Base-by-base conservation (phyloP, 2,113 vertebrate species). In the Cavia aperea region DNA sequence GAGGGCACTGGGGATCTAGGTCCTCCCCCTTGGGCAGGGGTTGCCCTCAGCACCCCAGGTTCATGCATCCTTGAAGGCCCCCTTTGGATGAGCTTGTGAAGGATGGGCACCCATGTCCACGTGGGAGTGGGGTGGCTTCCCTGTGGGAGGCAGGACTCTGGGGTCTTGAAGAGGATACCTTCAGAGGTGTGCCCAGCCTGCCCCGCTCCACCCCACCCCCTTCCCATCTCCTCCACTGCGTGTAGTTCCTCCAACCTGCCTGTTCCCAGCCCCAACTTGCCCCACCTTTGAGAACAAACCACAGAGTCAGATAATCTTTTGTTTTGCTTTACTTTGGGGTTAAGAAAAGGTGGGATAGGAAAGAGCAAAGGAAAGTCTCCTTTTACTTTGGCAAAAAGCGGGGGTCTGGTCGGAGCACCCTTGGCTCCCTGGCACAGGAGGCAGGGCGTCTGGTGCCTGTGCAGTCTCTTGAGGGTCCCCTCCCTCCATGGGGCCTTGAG, bases 291-390 rank as follows among this genome's bases (percentile, higher is more conserved):
- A 62, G 86, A 68, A 92, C 83, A 96, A 91, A 93, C 9, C 83
- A 93, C 90, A 46, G 1, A 89, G 79, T 51, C 91, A 79, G 79
- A 84, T 63, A 0, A 21, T 72, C 89, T 89, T 94, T 95, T 81
- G 33, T 19, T 93, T 39, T 85, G 54, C 54, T 97, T 96, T 97
- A 97, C 95, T 96, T 11, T 1, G 2, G 33, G 87, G 49, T 0
- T 15, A 5, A 24, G 23, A 49, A 21, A 7, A 19, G 58, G 14
- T 6, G 5, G 7, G 39, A 0, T 21, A 63, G 72, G 36, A 15
- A 26, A 23, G 66, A 0, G 19, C 0, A 21, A 60, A 81, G 9
- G 39, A n/a, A 15, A 56, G 10, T 70, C 12, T 89, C 70, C 60
- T 92, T 60, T 73, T 39, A 39, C 78, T 0, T 0, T 68, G 79